These are phyloP conservation scores for Diachasma alloeum DNA, from an alignment of 1,140 invertebrate genomes.

Conservation along the genomic window DNA sequence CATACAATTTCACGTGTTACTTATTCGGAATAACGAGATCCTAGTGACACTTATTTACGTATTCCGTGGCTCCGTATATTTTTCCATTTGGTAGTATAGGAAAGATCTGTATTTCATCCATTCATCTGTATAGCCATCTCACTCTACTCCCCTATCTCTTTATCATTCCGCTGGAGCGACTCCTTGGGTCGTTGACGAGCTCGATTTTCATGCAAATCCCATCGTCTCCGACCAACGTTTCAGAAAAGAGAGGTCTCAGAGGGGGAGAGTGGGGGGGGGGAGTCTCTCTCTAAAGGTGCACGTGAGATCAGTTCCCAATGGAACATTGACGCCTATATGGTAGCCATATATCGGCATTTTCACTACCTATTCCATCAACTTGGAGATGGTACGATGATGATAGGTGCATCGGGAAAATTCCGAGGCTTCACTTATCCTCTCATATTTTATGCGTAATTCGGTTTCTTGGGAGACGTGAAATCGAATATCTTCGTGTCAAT, in stretches of 20 bases:
- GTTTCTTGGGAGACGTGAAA: background rate
- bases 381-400: slow-evolving; percentile 8
- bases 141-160: background rate
- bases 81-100: background rate
- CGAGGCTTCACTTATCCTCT: background rate
- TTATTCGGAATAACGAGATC: background rate
- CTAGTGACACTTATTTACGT: background rate
- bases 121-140: background rate
- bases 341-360: background rate
- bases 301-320: slow-evolving; percentile 33
- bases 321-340: slow-evolving; percentile 24
- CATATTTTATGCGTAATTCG: background rate
- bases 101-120: background rate
- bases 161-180: slow-evolving; percentile 22
- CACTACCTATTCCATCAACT: slow-evolving; percentile 20
- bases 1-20: background rate
- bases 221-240: background rate
- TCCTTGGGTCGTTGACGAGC: slow-evolving; percentile 31
- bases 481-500: background rate
- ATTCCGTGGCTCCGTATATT: background rate
- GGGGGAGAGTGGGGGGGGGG: background rate
- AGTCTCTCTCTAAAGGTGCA: slow-evolving; percentile 21
- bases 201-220: slow-evolving; percentile 48
- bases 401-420: background rate
- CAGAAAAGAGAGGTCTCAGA: background rate